Evolutionary conservation across 2,888 invertebrate genomes (phyloP).

Genomic region (Allygus modestus): DNA sequence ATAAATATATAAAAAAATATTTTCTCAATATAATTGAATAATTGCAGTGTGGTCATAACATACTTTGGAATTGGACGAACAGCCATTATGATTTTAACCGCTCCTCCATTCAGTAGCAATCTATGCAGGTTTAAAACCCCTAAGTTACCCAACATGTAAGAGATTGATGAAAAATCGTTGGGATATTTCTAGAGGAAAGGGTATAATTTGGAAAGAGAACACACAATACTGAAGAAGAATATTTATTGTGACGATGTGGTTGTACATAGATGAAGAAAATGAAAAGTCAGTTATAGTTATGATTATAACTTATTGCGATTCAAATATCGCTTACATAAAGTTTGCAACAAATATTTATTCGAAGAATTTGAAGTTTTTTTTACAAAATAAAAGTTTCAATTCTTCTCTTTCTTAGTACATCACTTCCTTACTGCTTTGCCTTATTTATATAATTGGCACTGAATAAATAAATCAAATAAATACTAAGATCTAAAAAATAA

Average conservation of each 20-base stretch:
- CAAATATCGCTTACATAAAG: not conserved
- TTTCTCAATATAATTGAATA: no score
- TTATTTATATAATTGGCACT: not conserved
- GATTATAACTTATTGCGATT: not conserved
- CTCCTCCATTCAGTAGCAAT: no score
- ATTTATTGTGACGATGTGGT: constrained; percentile 35
- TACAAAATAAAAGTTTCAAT: not conserved
- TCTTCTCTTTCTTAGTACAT: not conserved
- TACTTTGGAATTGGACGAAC: no score
- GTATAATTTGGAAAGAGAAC: no score
- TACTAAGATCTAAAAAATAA: constrained; percentile 5
- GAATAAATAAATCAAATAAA: constrained; percentile 20
- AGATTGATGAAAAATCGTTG: no score
- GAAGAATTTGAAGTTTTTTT: not conserved
- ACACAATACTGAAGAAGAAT: constrained; percentile 38
- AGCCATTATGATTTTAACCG: no score
- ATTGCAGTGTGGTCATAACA: no score
- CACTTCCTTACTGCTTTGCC: not conserved
- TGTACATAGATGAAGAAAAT: constrained; percentile 9
- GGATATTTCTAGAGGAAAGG: no score
- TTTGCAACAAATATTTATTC: not conserved
- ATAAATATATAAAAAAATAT: no score
- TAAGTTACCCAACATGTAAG: no score
- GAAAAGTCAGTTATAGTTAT: not conserved
- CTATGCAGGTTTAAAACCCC: no score